phyloP scores from a whole-genome alignment of 2,113 vertebrate genomes.

The Vidua chalybeata region DNA sequence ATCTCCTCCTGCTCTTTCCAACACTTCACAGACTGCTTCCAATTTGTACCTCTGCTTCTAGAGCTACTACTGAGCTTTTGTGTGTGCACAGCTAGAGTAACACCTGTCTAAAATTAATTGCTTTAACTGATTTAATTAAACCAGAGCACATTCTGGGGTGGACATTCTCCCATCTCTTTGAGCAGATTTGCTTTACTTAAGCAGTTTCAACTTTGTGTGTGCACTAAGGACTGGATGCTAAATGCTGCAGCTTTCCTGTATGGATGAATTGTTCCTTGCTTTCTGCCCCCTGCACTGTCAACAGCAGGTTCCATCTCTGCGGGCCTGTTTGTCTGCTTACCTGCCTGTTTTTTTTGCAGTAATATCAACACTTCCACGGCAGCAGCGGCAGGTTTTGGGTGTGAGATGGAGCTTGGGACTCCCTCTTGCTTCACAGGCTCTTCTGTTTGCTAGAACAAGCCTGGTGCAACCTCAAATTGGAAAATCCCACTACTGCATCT shows the following conservation, averaged over 20 bases:
- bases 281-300: neutral
- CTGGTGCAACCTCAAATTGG: neutral
- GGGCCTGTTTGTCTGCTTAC: neutral
- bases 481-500: neutral
- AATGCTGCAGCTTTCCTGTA: neutral
- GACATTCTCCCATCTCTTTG: neutral
- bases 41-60: neutral
- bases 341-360: neutral
- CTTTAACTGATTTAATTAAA: slow-evolving; percentile 7
- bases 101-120: neutral
- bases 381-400: neutral
- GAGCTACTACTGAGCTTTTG: neutral
- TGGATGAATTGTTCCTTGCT: neutral
- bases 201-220: neutral
- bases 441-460: neutral
- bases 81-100: neutral
- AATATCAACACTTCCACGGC: neutral
- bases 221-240: neutral
- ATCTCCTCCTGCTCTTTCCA: neutral
- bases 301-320: neutral
- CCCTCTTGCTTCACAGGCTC: neutral
- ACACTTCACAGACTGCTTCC: neutral
- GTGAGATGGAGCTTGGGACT: neutral
- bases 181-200: neutral
- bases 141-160: neutral